Conservation (phyloP, 1,140 invertebrate genomes). For the Achroia grisella region DNA sequence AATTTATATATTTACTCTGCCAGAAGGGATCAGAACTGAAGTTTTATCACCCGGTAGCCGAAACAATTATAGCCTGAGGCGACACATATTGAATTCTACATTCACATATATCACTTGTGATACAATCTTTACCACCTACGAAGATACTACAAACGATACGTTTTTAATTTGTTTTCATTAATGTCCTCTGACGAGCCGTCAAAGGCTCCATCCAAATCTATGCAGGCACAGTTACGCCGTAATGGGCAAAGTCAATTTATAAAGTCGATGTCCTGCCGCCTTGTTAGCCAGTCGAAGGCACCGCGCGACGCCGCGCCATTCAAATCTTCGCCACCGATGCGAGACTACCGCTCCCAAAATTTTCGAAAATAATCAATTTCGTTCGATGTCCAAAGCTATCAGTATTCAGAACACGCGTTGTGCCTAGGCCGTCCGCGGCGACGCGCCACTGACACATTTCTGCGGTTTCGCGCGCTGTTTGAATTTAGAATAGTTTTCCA, state of each 20-base stretch:
- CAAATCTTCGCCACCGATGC: conserved; percentile 38
- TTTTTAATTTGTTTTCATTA: no score
- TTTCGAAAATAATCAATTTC: conserved; percentile 48
- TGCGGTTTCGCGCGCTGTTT: conserved; percentile 58
- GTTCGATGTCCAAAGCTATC: conserved; percentile 24
- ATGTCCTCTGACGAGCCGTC: no score
- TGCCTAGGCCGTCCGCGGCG: conserved; percentile 59
- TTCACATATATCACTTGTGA: no score
- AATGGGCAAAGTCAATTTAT: conserved; percentile 63
- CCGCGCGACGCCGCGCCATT: conserved; percentile 45
- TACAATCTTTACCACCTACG: no score
- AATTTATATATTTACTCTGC: no score
- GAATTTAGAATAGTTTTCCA: conserved; percentile 64
- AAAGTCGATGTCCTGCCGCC: conserved; percentile 66
- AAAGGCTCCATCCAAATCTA: conserved; percentile 22
- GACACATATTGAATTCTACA: no score
- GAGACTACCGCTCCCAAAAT: conserved; percentile 47
- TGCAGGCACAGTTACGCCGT: conserved; percentile 45
- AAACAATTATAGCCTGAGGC: no score
- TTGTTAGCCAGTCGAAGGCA: conserved; percentile 53
- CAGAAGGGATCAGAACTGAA: no score
- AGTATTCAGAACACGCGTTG: conserved; percentile 43
- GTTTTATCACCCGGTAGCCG: no score
- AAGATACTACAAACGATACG: no score
- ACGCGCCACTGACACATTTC: conserved; percentile 70